Evolutionary conservation across 2,797 vertebrate species (phyloP), one percentile per base, ranked within the genome.

Genomic region (Urocyon cinereoargenteus): DNA sequence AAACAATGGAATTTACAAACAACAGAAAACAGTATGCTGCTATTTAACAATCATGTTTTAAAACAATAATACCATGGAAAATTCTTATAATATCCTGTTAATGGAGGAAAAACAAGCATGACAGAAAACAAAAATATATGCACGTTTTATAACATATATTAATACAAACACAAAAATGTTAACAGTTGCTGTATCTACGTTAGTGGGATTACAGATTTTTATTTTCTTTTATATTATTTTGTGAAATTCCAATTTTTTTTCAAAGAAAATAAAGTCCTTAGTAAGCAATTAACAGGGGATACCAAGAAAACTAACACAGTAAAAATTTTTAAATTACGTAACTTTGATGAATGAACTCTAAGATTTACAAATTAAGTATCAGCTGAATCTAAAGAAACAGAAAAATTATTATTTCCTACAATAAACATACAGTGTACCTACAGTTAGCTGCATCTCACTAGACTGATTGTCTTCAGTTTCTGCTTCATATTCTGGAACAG

Each of bases 361-460:
- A 91, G 26, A 90, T 84, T 90, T 57, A 73, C 81, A 79, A 93
- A 9, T 70, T 70, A 93, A 95, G n/a, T 75, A 78, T 55, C 51
- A 77, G 68, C 53, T 75, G 31, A 78, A 77, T n/a, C 45, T 57
- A 61, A 91, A 82, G 51, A 82, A 55, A 94, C 4, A 92, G 34
- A 68, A 85, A 57, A n/a, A 77, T n/a, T 24, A 87, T n/a, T 62
- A 55, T 68, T 78, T 92, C 87, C 55, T 86, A 57, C 8, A 51
- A 89, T 22, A 78, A 83, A 86, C 45, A 91, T 31, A 90, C 5
- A 73, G 89, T 96, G 26, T 95, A 98, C 98, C 94, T 98, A 98
- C 98, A 96, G 55, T 98, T 96, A 77, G 96, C 62, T 98, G 97
- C 40, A 98, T 96, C 96, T 98, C 96, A 97, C 36, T 83, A 90